Percentiles rank a stretch among this genome's conserved stretches.
Evolutionary conservation across 2,888 invertebrate species (phyloP).

Genomic region (Lissonota sp.): DNA sequence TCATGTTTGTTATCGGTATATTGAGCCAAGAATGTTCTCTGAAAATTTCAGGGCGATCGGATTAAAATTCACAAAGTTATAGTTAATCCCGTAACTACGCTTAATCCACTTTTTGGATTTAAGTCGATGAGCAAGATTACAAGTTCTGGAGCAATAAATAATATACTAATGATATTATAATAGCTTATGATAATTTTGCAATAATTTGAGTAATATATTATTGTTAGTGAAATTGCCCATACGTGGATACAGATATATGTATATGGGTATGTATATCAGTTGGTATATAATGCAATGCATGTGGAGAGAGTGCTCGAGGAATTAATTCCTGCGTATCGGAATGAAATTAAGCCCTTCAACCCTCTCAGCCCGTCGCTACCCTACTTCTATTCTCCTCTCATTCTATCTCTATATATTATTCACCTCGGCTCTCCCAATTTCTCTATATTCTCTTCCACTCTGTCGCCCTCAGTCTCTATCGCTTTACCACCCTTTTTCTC

Average conservation of each 20-base stretch:
- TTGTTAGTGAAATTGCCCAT: not conserved
- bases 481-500: not conserved
- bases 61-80: too few species aligned
- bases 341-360: slow-evolving; percentile 48
- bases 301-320: slow-evolving; percentile 40
- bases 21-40: too few species aligned
- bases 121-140: too few species aligned
- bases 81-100: too few species aligned
- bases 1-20: too few species aligned
- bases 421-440: slow-evolving; percentile 4
- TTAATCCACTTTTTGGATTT: too few species aligned
- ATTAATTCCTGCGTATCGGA: slow-evolving; percentile 65
- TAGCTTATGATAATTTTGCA: not conserved
- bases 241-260: not conserved
- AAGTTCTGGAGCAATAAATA: too few species aligned
- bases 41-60: too few species aligned
- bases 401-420: slow-evolving; percentile 24
- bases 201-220: not conserved
- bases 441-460: slow-evolving; percentile 9
- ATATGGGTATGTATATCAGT: slow-evolving; percentile 13
- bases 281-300: not conserved
- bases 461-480: slow-evolving; percentile 7
- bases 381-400: slow-evolving; percentile 18
- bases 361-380: not conserved
- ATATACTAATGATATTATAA: not conserved